Conservation (phyloP, 2,113 vertebrate species). For the Pelmatolapia mariae region DNA sequence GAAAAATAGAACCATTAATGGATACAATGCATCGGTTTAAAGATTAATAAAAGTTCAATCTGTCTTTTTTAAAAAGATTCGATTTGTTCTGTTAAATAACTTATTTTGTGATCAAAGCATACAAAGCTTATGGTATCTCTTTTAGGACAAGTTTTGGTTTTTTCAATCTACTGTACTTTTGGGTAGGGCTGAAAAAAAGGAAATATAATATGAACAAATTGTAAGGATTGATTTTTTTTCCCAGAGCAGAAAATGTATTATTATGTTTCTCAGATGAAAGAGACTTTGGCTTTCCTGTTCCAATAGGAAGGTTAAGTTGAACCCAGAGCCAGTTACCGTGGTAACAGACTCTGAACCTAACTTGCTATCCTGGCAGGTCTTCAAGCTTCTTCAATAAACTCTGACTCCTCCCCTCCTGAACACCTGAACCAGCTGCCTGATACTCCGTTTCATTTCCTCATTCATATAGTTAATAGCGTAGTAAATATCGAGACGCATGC, state of each 20-base stretch:
- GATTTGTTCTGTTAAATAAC: neutral
- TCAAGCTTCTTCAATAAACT: neutral
- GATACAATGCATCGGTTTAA: neutral
- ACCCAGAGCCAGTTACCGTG: neutral
- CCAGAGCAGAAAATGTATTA: neutral
- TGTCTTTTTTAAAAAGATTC: neutral
- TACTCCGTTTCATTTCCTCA: neutral
- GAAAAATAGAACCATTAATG: neutral
- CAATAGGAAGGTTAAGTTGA: neutral
- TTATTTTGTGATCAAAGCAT: neutral
- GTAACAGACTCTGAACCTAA: neutral
- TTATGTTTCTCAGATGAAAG: neutral
- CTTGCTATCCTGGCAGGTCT: neutral
- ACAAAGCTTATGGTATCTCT: rapidly evolving
- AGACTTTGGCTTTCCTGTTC: neutral
- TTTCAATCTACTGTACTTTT: rapidly evolving
- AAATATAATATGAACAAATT: neutral
- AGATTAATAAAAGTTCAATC: neutral
- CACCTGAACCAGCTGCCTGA: neutral
- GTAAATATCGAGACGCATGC: neutral
- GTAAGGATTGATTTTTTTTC: neutral
- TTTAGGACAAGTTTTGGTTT: neutral
- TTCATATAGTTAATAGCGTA: neutral
- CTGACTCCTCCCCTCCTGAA: neutral
- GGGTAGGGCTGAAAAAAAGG: neutral